Evolutionary conservation across 2,797 vertebrate species (phyloP).

Genomic region (Sebastes cheni): DNA sequence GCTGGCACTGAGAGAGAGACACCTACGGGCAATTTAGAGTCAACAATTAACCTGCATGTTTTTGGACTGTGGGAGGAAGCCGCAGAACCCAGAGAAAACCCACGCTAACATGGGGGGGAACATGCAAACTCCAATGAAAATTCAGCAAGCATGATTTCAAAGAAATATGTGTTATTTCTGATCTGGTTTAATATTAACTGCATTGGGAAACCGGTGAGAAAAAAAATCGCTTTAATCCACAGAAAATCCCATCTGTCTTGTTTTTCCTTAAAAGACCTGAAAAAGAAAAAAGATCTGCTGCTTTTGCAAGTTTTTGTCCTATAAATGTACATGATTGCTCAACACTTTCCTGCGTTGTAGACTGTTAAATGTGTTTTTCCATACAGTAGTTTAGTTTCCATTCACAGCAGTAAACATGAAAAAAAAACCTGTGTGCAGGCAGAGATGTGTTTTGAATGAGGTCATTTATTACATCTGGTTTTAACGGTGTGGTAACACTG

Average conservation of each 20-base stretch:
- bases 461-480: neutral
- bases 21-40: no score
- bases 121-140: neutral
- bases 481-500: neutral
- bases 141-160: neutral
- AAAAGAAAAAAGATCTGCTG: neutral
- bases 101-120: no score
- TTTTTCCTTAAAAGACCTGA: neutral
- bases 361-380: slow-evolving; percentile 1
- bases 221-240: neutral
- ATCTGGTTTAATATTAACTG: neutral
- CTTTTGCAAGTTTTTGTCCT: neutral
- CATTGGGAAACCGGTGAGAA: neutral
- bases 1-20: no score
- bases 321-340: neutral
- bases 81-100: no score
- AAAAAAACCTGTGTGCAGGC: neutral
- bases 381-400: slow-evolving; percentile 6
- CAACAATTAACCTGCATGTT: no score
- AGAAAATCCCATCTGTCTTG: neutral
- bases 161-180: neutral
- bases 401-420: neutral
- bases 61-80: no score
- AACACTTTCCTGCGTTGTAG: neutral
- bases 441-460: neutral